phyloP scores from a whole-genome alignment of 2,113 vertebrate genomes.

The Scortum barcoo region DNA sequence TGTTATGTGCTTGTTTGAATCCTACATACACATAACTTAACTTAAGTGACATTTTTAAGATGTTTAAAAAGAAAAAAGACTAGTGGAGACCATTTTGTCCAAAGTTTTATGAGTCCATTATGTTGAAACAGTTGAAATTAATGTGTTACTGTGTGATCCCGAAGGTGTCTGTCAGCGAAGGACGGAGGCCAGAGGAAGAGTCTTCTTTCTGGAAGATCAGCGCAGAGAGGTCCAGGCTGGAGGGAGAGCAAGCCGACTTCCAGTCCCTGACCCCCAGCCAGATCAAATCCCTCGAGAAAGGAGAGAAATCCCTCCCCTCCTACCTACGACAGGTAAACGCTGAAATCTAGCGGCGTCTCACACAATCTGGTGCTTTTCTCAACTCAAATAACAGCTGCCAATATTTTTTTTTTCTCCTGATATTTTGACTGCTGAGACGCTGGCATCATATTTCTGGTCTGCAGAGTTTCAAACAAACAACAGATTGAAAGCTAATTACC shows the following conservation, averaged over 20 bases:
- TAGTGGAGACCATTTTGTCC: background rate
- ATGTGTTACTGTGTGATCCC: constrained; percentile 1
- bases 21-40: background rate
- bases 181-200: constrained; percentile 89
- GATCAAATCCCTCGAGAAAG: constrained; percentile 98
- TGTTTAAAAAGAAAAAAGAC: background rate
- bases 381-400: background rate
- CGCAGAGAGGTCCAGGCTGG: constrained; percentile 91
- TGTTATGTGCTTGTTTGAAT: background rate
- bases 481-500: background rate
- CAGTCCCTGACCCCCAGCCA: constrained; percentile 96
- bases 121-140: background rate
- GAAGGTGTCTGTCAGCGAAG: constrained; percentile 85
- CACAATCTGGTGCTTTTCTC: accelerated
- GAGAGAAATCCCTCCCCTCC: constrained; percentile 91
- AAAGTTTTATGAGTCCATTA: background rate
- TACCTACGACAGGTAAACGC: constrained; percentile 88
- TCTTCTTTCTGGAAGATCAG: constrained; percentile 97
- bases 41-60: background rate
- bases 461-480: background rate
- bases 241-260: constrained; percentile 91
- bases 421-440: background rate
- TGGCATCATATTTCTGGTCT: background rate
- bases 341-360: background rate
- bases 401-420: background rate